Base-by-base conservation (phyloP, 2,888 invertebrate species). In the Epiblema foenella region DNA sequence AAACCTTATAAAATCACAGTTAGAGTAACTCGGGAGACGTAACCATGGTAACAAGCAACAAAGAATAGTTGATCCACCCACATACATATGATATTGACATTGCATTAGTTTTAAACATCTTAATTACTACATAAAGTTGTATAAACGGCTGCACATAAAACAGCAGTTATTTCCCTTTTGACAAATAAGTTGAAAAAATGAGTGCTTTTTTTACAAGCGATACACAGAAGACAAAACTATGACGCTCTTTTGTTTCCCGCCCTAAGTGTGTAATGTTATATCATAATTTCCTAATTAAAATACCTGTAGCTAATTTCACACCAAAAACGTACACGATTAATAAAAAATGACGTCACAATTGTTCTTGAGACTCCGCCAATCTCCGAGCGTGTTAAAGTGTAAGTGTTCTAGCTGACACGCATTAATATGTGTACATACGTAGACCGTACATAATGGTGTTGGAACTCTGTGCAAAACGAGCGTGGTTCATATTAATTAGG, bases 261-360 rank as follows among this genome's bases (percentile, higher is more conserved):
- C 42, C 4, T 12, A 42, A 12, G 39, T 11, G 12, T 42, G 15
- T 42, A 42, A 42, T 42, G 33, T 33, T 5, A 33, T 33, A 33
- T 33, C 33, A 8, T 33, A 33, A 8, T 33, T 33, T 33, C 8
- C 2, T 9, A 37, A 18, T n/a, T 57, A 3, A 20, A 46, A 58
- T 11, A 18, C 29, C 67, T 65, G 75, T 77, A 81, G 80, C 81
- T 82, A 82, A 82, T 81, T 80, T 79, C 83, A 81, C 82, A 83
- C 76, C 66, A 59, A 63, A 70, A 72, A 75, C 76, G 66, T 62
- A 17, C 68, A 76, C 59, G 60, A 65, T 73, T 33, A 70, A 70
- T 3, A 65, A n/a, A 68, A 0, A 60, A 59, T 29, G 52, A 70
- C 70, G 70, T 65, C 65, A 70, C 71, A 71, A 9, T 56, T 60